A percentile compares a stretch with the other conserved stretches of the same genome.
Conservation (phyloP, 2,113 vertebrate genomes). For the Lepisosteus osseus region DNA sequence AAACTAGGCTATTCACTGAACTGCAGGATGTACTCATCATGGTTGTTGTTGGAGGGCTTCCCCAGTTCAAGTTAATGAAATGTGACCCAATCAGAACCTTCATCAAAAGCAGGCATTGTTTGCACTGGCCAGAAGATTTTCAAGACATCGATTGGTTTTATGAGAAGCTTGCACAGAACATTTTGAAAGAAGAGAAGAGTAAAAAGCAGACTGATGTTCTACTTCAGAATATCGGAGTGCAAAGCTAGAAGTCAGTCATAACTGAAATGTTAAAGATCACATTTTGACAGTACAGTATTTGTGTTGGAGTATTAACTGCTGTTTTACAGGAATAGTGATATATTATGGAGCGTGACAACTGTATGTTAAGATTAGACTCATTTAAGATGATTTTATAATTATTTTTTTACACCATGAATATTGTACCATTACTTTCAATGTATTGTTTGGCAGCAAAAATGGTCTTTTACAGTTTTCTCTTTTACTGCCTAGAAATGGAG, state of each 20-base stretch:
- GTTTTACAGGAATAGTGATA: too few relatives aligned
- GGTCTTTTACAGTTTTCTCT: too few relatives aligned
- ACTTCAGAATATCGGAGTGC: slow-evolving; percentile 38
- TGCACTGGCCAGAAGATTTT: slow-evolving; percentile 81
- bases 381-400: too few relatives aligned
- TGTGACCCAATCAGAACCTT: slow-evolving; percentile 65
- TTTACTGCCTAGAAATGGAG: too few relatives aligned
- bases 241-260: background rate
- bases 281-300: too few relatives aligned
- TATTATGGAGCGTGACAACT: too few relatives aligned
- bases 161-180: slow-evolving; percentile 60
- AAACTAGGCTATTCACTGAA: slow-evolving; percentile 69
- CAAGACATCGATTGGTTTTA: slow-evolving; percentile 86
- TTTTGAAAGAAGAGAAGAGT: slow-evolving; percentile 61
- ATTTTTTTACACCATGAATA: too few relatives aligned
- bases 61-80: slow-evolving; percentile 78
- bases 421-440: too few relatives aligned
- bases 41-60: slow-evolving; percentile 79
- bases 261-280: too few relatives aligned
- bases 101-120: slow-evolving; percentile 65
- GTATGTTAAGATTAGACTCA: too few relatives aligned
- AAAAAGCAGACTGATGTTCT: slow-evolving; percentile 18
- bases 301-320: too few relatives aligned
- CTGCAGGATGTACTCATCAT: slow-evolving; percentile 69
- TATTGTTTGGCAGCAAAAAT: too few relatives aligned